Evolutionary conservation across 2,888 invertebrate species (phyloP).

Genomic region (Meta bourneti): DNA sequence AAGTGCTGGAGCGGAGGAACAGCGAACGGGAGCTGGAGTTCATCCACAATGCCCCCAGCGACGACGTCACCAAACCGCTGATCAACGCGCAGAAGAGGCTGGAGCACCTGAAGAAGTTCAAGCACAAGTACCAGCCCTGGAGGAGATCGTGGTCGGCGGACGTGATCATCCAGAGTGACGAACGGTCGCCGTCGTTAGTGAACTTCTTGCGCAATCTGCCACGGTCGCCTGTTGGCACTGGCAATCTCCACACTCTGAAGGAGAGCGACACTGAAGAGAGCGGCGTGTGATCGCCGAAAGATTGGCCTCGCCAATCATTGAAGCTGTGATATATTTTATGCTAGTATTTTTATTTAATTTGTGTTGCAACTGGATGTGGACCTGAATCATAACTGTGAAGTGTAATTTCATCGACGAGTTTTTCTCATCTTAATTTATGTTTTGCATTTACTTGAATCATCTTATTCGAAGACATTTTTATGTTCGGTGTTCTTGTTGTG

Average conservation of each 20-base stretch:
- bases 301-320: not conserved
- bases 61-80: conserved; percentile 58
- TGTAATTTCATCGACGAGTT: not conserved
- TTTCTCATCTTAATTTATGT: not conserved
- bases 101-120: conserved; percentile 54
- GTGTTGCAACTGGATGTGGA: not conserved
- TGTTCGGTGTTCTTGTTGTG: no score
- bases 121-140: conserved; percentile 48
- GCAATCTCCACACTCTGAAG: conserved; percentile 45
- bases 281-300: conserved; percentile 42
- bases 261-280: conserved; percentile 72
- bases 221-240: not conserved
- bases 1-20: not conserved
- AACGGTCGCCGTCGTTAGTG: conserved; percentile 41
- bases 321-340: conserved; percentile 45
- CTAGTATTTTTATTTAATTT: not conserved
- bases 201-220: conserved; percentile 27
- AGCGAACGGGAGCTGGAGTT: not conserved
- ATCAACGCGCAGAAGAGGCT: conserved; percentile 36
- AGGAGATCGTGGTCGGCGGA: conserved; percentile 72
- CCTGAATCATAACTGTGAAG: not conserved
- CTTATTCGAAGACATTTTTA: not conserved
- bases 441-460: not conserved
- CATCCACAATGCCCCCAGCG: not conserved
- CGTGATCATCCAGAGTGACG: conserved; percentile 58